Percentiles rank a stretch among this genome's conserved stretches.
Evolutionary conservation across 1,140 invertebrate genomes (phyloP).

Genomic region (Drosophila micromelanica): DNA sequence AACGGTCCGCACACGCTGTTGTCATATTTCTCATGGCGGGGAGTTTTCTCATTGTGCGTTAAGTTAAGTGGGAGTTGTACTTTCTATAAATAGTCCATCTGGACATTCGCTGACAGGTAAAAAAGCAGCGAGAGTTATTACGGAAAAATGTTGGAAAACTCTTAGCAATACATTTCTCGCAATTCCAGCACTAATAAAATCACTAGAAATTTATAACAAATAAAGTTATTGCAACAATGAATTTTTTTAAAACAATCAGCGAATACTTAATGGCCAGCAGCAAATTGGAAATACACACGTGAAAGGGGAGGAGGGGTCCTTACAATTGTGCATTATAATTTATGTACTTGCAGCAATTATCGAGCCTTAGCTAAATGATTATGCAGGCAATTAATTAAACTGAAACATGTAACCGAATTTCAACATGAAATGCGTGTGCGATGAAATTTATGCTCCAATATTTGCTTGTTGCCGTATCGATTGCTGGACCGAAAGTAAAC

Average conservation of each 20-base stretch:
- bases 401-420: conserved; percentile 2
- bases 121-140: background rate
- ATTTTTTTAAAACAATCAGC: conserved; percentile 21
- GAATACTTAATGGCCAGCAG: conserved; percentile 11
- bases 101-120: conserved; percentile 4
- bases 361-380: conserved; percentile 8
- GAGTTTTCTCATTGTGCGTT: conserved; percentile 9
- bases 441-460: conserved; percentile 6
- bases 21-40: conserved; percentile 58
- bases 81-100: conserved; percentile 48
- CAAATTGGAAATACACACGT: conserved; percentile 1
- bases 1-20: conserved; percentile 53
- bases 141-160: conserved; percentile 22
- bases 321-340: background rate
- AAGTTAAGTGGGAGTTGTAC: conserved; percentile 43
- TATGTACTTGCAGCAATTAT: conserved; percentile 1
- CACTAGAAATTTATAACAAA: conserved; percentile 51
- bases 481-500: background rate
- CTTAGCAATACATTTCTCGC: conserved; percentile 10
- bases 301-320: background rate
- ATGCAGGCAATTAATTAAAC: conserved; percentile 17
- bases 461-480: conserved; percentile 13
- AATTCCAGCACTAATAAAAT: conserved; percentile 48
- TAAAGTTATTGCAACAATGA: conserved; percentile 50
- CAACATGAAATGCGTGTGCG: background rate